Conservation (phyloP, 2,888 invertebrate species). For the Endomychus coccineus region DNA sequence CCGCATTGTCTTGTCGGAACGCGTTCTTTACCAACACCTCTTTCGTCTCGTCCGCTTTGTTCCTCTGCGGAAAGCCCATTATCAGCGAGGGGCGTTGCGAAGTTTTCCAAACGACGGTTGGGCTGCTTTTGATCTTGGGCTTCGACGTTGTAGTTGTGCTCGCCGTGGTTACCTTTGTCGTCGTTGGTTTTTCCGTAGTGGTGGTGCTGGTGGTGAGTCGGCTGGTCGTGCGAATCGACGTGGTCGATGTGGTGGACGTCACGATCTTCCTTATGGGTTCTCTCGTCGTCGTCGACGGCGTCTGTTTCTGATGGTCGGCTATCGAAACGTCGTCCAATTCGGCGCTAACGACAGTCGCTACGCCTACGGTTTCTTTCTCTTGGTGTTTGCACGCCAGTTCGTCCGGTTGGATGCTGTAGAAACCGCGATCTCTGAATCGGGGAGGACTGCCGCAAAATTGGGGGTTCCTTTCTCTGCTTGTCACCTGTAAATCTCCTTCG, state of each 20-base stretch:
- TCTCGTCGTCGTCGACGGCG: constrained; percentile 29
- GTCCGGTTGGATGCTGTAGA: constrained; percentile 78
- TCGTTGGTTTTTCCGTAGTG: constrained; percentile 32
- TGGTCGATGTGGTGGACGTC: constrained; percentile 27
- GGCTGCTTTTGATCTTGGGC: constrained; percentile 30
- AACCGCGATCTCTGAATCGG: constrained; percentile 70
- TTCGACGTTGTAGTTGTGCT: constrained; percentile 33
- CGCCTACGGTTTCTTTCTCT: constrained; percentile 44
- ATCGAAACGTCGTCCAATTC: constrained; percentile 41
- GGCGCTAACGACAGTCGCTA: constrained; percentile 52
- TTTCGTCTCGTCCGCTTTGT: constrained; percentile 54
- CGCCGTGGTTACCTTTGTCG: constrained; percentile 30
- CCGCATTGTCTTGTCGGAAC: constrained; percentile 75
- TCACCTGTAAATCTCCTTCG: constrained; percentile 81
- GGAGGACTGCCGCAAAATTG: constrained; percentile 86
- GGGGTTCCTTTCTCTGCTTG: constrained; percentile 83
- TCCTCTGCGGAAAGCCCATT: constrained; percentile 60
- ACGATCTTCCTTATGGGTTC: constrained; percentile 29
- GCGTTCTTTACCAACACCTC: constrained; percentile 82
- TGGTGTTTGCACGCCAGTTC: constrained; percentile 53
- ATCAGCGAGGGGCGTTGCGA: constrained; percentile 63
- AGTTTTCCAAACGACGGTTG: constrained; percentile 39
- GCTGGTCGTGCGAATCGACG: constrained; percentile 30
- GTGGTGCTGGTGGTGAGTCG: constrained; percentile 27
- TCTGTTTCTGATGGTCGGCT: constrained; percentile 27